phyloP scores from a whole-genome alignment of 2,113 vertebrate species.

The Xiphophorus couchianus region DNA sequence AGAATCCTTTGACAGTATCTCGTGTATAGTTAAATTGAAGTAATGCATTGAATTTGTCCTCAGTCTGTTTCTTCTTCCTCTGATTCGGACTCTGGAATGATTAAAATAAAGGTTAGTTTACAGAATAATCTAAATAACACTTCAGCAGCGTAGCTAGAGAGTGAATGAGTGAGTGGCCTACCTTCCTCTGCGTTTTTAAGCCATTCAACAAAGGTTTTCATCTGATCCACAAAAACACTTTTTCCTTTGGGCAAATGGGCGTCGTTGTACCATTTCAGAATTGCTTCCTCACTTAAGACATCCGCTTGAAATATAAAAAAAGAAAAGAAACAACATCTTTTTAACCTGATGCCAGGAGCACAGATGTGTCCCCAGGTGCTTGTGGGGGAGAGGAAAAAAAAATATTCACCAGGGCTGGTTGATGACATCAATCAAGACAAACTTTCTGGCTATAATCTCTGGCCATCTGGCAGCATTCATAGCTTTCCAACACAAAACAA shows the following conservation, averaged over 20 bases:
- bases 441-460: slow-evolving; percentile 53
- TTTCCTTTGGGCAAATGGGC: slow-evolving; percentile 92
- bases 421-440: slow-evolving; percentile 53
- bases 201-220: slow-evolving; percentile 99
- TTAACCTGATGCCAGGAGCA: slow-evolving; percentile 34
- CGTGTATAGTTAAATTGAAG: slow-evolving; percentile 42
- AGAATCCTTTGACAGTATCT: slow-evolving; percentile 77
- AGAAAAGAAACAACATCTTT: neutral
- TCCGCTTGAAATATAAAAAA: slow-evolving; percentile 79
- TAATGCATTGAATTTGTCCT: slow-evolving; percentile 60
- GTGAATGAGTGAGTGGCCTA: slow-evolving; percentile 48
- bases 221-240: slow-evolving; percentile 96
- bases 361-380: slow-evolving; percentile 58
- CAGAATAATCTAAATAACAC: neutral
- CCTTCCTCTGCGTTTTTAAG: slow-evolving; percentile 99
- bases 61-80: slow-evolving; percentile 95
- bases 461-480: slow-evolving; percentile 49
- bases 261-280: slow-evolving; percentile 97
- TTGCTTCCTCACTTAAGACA: slow-evolving; percentile 94
- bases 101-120: slow-evolving; percentile 8
- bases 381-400: slow-evolving; percentile 28
- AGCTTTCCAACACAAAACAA: slow-evolving; percentile 2
- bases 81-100: slow-evolving; percentile 91
- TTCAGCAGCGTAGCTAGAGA: neutral
- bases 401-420: slow-evolving; percentile 41